Conservation (phyloP, 2,797 vertebrate genomes). For the Linurgus olivaceus region DNA sequence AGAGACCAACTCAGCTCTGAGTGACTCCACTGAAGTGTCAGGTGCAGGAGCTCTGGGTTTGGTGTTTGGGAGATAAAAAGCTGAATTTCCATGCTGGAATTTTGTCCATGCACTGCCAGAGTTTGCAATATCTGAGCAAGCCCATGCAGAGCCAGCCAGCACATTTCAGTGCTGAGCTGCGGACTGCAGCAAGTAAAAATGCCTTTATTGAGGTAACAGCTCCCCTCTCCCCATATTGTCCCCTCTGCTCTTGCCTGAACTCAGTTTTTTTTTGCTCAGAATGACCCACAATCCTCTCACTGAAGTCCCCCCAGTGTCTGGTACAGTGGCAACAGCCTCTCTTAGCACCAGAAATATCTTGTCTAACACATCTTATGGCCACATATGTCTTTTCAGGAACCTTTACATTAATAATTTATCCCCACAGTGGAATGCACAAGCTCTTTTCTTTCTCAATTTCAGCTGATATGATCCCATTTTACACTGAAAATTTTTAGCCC, state of each 20-base stretch:
- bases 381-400: not conserved
- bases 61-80: not conserved
- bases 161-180: not conserved
- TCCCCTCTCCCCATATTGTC: not conserved
- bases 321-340: not conserved
- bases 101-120: not conserved
- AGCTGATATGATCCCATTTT: not conserved
- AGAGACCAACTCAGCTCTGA: not conserved
- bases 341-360: not conserved
- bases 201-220: not conserved
- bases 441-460: not conserved
- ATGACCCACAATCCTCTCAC: not conserved
- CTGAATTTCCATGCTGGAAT: not conserved
- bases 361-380: not conserved
- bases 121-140: not conserved
- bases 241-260: not conserved
- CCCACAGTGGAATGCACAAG: not conserved
- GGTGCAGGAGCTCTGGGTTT: not conserved
- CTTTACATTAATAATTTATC: not conserved
- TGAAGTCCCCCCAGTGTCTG: not conserved
- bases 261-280: not conserved
- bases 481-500: not conserved
- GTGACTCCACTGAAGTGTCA: not conserved
- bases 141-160: not conserved
- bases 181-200: not conserved